Evolutionary conservation across 1,140 invertebrate genomes (phyloP), one percentile per base, ranked within the genome.

Genomic region (Calosoma granatense): DNA sequence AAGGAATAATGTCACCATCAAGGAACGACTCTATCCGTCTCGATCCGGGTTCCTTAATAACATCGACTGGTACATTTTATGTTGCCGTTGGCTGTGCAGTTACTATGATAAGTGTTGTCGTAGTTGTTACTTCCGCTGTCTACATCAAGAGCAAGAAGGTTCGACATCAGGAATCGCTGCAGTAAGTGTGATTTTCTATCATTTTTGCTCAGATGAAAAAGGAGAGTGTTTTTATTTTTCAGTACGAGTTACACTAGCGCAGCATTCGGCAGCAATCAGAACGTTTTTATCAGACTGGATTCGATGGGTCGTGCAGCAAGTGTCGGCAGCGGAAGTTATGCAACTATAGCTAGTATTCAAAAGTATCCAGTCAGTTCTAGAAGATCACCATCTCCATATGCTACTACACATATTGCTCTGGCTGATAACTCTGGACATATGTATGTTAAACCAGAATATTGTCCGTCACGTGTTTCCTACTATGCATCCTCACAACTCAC

Each of bases 121-220:
- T 87, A 1, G 80, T 81, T 1, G 80, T 81, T 14, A 81, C 86
- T 11, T 84, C 86, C 47, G 80, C 85, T 20, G 74, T 88, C 67
- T 92, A 90, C 71, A 78, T 90, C 60, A 79, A 84, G 56, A 86
- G 84, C 60, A 88, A 86, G 70, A 91, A 91, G 70, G 78, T 82
- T 43, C 74, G 83, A 23, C 78, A 84, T 47, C 84, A 87, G 70
- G 85, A 87, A 66, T 85, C 84, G 55, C 74, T 81, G 62, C 84
- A 86, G 86, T 87, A 74, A 84, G 84, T 78, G 57, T 22, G 30
- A 23, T 57, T 54, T 22, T 19, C 15, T 54, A 14, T 20, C 22
- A 21, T 36, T 55, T 41, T 55, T n/a, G 14, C 14, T n/a, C 19
- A 11, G 36, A 41, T 41, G 17, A 36, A 55, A 55, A n/a, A 39